Evolutionary conservation across 2,888 invertebrate species (phyloP).

Genomic region (Synergus gifuensis): DNA sequence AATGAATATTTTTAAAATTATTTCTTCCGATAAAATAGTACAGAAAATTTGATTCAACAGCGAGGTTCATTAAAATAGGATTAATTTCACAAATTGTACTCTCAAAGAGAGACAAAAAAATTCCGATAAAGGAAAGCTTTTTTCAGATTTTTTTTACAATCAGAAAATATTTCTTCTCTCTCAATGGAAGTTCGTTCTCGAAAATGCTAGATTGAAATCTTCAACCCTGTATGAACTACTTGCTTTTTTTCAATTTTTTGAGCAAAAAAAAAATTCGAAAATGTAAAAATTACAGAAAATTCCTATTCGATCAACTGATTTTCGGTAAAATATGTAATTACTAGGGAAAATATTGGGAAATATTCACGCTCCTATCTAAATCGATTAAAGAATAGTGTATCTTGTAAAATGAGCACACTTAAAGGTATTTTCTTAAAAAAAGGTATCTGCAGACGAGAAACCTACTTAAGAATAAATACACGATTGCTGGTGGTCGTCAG

Average conservation of each 20-base stretch:
- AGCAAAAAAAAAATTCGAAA: too few relatives aligned
- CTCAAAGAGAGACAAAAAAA: background rate
- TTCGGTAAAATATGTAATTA: too few relatives aligned
- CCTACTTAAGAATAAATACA: constrained; percentile 39
- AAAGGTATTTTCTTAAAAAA: constrained; percentile 16
- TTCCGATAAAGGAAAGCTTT: background rate
- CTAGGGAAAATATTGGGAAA: too few relatives aligned
- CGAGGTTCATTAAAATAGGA: background rate
- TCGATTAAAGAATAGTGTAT: background rate
- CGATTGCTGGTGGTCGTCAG: constrained; percentile 40
- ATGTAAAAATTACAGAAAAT: too few relatives aligned
- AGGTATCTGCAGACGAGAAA: constrained; percentile 33
- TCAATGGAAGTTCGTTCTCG: background rate
- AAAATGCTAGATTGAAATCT: too few relatives aligned
- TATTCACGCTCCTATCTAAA: too few relatives aligned
- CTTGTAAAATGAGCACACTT: background rate
- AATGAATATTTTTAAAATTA: background rate
- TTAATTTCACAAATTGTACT: background rate
- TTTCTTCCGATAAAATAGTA: background rate
- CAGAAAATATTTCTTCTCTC: background rate
- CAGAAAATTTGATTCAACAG: background rate
- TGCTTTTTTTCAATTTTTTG: too few relatives aligned
- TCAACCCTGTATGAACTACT: too few relatives aligned
- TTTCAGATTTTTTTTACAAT: background rate
- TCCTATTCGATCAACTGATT: too few relatives aligned